phyloP scores from a whole-genome alignment of 2,797 vertebrate genomes.

The Premnoplex brunnescens region DNA sequence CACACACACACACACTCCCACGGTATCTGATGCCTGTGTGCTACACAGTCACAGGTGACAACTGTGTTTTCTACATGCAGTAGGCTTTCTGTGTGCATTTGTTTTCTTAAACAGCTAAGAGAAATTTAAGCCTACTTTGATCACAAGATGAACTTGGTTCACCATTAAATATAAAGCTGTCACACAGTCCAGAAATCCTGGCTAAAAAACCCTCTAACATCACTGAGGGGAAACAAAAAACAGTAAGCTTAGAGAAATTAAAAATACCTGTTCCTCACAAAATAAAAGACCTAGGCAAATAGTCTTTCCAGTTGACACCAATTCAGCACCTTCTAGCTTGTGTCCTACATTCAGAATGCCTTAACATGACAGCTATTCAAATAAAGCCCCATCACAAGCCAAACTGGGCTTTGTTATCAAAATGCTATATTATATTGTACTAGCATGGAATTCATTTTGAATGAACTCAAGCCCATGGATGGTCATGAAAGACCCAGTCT shows the following conservation, averaged over 20 bases:
- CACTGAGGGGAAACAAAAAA: not conserved
- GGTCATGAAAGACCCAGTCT: not conserved
- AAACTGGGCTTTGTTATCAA: not conserved
- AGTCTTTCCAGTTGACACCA: not conserved
- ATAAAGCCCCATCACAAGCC: not conserved
- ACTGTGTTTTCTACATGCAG: not conserved
- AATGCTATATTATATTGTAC: not conserved
- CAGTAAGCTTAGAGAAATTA: not conserved
- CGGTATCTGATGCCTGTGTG: not conserved
- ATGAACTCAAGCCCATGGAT: not conserved
- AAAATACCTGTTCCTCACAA: not conserved
- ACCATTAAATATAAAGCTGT: not conserved
- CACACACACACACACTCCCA: not conserved
- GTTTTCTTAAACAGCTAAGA: not conserved
- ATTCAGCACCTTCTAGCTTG: not conserved
- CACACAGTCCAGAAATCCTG: not conserved
- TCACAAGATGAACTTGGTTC: not conserved
- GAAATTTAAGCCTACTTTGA: not conserved
- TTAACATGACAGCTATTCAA: not conserved
- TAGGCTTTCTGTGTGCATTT: not conserved
- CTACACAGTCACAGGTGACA: not conserved
- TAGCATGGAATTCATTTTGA: not conserved
- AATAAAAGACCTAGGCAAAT: not conserved
- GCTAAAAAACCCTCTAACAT: not conserved
- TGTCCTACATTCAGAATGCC: slow-evolving; percentile 41